Percentiles rank a stretch among this genome's conserved stretches.
Conservation (phyloP, 1,140 invertebrate genomes). For the Limonius californicus region DNA sequence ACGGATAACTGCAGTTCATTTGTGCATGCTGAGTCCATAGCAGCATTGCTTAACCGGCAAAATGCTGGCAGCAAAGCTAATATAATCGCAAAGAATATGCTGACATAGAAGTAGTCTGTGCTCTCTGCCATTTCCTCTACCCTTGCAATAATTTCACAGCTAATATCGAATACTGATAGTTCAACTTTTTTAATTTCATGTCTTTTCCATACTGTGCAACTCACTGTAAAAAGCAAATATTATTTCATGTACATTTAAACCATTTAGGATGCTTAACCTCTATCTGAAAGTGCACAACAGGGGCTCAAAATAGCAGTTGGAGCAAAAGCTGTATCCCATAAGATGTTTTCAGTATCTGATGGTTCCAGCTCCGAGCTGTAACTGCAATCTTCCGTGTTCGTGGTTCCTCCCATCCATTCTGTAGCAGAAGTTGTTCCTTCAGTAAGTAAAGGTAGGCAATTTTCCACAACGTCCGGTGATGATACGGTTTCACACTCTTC, state of each 20-base stretch:
- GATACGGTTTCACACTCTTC: constrained; percentile 33
- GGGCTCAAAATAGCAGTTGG: constrained; percentile 70
- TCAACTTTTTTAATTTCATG: constrained; percentile 87
- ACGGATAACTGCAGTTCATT: constrained; percentile 23
- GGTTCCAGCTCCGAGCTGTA: constrained; percentile 62
- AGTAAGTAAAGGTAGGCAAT: constrained; percentile 43
- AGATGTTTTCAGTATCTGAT: constrained; percentile 56
- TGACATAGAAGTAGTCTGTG: constrained; percentile 77
- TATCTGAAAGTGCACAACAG: constrained; percentile 63
- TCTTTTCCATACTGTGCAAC: constrained; percentile 91
- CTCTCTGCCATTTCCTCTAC: constrained; percentile 81
- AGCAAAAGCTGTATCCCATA: constrained; percentile 70
- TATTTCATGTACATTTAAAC: background rate
- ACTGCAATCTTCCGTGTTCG: constrained; percentile 81
- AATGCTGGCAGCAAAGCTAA: constrained; percentile 56
- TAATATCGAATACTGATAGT: constrained; percentile 89
- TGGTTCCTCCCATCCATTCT: constrained; percentile 80
- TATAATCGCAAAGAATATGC: constrained; percentile 55
- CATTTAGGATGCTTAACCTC: constrained; percentile 55
- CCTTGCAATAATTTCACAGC: constrained; percentile 84
- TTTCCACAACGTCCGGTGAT: constrained; percentile 44
- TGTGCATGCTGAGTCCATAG: constrained; percentile 11
- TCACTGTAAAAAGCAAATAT: constrained; percentile 57
- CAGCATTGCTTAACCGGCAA: constrained; percentile 52
- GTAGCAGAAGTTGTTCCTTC: constrained; percentile 65